Evolutionary conservation across 2,797 vertebrate species (phyloP), one percentile per base, ranked within the genome.

Genomic region (Chromis chromis): DNA sequence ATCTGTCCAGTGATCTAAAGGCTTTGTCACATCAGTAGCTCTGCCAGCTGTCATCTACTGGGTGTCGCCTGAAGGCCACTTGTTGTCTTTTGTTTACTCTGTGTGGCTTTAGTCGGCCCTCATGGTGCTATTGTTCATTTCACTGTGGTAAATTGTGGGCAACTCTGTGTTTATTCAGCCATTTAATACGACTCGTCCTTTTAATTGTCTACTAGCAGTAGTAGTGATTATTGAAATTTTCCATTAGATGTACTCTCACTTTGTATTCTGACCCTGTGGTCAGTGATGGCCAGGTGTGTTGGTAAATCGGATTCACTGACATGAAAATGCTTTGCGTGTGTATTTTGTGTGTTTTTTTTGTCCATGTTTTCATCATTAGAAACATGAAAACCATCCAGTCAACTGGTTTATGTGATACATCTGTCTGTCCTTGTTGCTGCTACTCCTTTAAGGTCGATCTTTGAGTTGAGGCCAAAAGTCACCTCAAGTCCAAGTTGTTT

Each of bases 401-500:
- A 42, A n/a, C 6, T 3, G 12, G 57, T 17, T 10, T 52, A 25
- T 8, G 25, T 24, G 52, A 69, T 16, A 36, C 46, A 40, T 74
- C 57, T 57, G 59, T 71, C 52, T 10, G 12, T 63, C 54, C 66
- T 50, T 56, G 50, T 28, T n/a, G 31, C 39, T 33, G 24, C 8
- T 21, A 6, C 11, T 61, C 58, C 28, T 75, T 66, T 31, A 48
- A 8, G 65, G 33, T 59, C 39, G 42, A 31, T 16, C 50, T 58
- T 28, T 12, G 52, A 55, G 65, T 68, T 19, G 0, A 31, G 39
- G 57, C 28, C 40, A 76, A 76, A 75, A 68, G 69, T 46, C 70
- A 49, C 60, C 39, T 48, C 9, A 52, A 75, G 61, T 62, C 62
- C 31, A 48, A 58, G 66, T 21, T 50, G 57, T 79, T 69, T 62